Evolutionary conservation across 2,797 vertebrate genomes (phyloP), one percentile per base, ranked within the genome.

Genomic region (Danio choprae): DNA sequence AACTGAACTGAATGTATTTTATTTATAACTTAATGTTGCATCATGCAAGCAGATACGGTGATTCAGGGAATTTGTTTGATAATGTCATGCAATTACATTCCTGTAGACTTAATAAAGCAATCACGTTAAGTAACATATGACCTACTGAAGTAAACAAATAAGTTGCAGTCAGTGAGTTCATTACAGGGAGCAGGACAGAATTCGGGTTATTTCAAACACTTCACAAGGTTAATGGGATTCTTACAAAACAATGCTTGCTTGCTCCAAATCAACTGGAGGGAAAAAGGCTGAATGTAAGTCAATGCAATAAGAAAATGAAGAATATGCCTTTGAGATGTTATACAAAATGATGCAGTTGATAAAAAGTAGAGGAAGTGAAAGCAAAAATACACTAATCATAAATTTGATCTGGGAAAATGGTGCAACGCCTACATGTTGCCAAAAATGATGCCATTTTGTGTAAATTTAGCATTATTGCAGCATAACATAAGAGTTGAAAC

Each of bases 141-240:
- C 38, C 72, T 73, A 18, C 46, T 63, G 55, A 58, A 80, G 20
- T 67, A 80, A 80, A 56, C 73, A 75, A 75, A 74, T 29, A 44
- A 16, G 56, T 15, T 48, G 53, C 74, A 75, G 74, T 78, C 55
- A 76, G 73, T 38, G 70, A 76, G 65, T 79, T 75, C 16, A 81
- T 63, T 74, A 46, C 64, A 46, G n/a, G 64, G 69, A 77, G 41
- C 46, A 51, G 62, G 79, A 62, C 36, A 81, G 40, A 72, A 62
- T 16, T 59, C 7, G 36, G 64, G 20, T 10, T 50, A 72, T 67
- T 83, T 74, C 16, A 71, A 84, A 80, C 56, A 68, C 46, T 53
- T 41, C 62, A 20, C 36, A 51, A 11, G 22, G 29, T 51, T 82
- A 50, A 56, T 68, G 41, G 44, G 63, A 58, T 76, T 36, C 11